A percentile compares a stretch with the other conserved stretches of the same genome.
Evolutionary conservation across 2,888 invertebrate species (phyloP).

Genomic region (Leucoptera coffeella): DNA sequence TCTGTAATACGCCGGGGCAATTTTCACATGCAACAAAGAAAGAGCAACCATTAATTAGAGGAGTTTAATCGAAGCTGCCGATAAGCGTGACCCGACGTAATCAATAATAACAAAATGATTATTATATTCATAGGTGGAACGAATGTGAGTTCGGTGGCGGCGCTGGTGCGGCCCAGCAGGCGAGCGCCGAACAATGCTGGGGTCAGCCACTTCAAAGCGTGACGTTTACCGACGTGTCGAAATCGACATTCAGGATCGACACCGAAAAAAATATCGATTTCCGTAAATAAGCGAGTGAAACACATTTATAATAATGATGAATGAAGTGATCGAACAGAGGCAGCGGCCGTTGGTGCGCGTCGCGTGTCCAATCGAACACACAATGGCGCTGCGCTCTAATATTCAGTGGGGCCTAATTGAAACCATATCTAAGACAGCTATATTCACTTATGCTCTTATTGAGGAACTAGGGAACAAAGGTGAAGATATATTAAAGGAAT

Average conservation of each 20-base stretch:
- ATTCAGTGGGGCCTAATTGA: conserved; percentile 41
- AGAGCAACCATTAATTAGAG: conserved; percentile 26
- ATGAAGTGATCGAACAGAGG: conserved; percentile 31
- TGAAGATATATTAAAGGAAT: too few relatives aligned
- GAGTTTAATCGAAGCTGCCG: conserved; percentile 23
- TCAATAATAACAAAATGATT: conserved; percentile 43
- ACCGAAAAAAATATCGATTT: conserved; percentile 54
- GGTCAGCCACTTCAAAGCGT: conserved; percentile 43
- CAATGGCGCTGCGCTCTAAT: conserved; percentile 22
- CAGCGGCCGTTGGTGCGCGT: conserved; percentile 39
- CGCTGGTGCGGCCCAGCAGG: conserved; percentile 28
- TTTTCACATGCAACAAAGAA: conserved; percentile 11
- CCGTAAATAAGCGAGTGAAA: conserved; percentile 53
- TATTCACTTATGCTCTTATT: too few relatives aligned
- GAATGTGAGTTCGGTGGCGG: conserved; percentile 20
- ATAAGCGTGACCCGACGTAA: conserved; percentile 40
- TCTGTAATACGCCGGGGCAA: too few relatives aligned
- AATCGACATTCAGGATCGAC: conserved; percentile 39
- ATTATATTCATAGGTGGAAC: conserved; percentile 36
- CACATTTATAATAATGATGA: conserved; percentile 54
- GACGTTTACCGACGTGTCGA: conserved; percentile 45
- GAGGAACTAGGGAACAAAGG: too few relatives aligned
- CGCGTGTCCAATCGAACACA: conserved; percentile 39
- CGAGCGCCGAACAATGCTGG: conserved; percentile 22
- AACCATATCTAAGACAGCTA: too few relatives aligned